phyloP scores from a whole-genome alignment of 2,888 invertebrate species.

The Tenodera sinensis region DNA sequence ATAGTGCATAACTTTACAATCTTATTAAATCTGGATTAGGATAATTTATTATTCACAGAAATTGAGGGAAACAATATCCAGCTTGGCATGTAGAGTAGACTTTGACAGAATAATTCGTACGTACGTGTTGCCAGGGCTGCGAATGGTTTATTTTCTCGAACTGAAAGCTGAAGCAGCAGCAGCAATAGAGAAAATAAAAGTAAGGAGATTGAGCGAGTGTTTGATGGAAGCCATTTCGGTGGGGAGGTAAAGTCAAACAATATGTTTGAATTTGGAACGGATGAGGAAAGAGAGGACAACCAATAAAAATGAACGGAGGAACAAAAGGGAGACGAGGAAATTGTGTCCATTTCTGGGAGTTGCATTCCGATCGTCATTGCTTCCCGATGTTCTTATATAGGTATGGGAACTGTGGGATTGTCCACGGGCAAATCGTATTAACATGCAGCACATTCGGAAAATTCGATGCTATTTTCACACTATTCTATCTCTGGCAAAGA shows the following conservation, averaged over 20 bases:
- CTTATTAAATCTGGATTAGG: too few relatives aligned
- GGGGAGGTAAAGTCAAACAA: not conserved
- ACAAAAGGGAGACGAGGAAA: not conserved
- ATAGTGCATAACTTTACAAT: too few relatives aligned
- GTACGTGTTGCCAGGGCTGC: too few relatives aligned
- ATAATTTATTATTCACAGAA: too few relatives aligned
- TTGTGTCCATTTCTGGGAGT: not conserved
- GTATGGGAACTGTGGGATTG: not conserved
- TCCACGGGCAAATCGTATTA: not conserved
- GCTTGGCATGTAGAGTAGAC: too few relatives aligned
- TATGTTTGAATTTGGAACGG: not conserved
- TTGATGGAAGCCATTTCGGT: not conserved
- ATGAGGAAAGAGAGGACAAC: not conserved
- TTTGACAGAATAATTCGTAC: too few relatives aligned
- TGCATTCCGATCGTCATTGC: not conserved
- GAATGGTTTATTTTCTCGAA: not conserved
- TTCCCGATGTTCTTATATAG: not conserved
- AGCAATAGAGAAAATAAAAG: not conserved
- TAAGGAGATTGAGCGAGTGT: not conserved
- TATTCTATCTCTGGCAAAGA: not conserved
- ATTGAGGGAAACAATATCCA: too few relatives aligned
- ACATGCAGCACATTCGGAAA: not conserved
- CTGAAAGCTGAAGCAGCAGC: not conserved
- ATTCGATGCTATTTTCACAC: not conserved
- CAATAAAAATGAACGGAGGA: not conserved